These are phyloP conservation scores for Lasioglossum calceatum DNA, from an alignment of 2,888 invertebrate genomes.

Conservation along the genomic window DNA sequence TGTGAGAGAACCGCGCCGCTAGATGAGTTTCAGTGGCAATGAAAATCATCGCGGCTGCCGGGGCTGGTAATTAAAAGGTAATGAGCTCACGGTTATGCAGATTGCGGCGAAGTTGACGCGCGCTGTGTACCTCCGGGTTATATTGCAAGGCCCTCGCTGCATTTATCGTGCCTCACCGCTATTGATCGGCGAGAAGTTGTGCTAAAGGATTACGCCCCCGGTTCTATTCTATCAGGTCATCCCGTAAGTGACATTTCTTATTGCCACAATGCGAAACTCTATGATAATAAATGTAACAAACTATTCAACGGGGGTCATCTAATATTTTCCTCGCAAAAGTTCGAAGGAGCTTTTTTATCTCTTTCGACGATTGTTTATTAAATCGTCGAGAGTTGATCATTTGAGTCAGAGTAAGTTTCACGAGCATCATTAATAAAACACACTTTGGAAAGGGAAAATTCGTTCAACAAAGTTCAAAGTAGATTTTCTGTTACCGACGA, in stretches of 20 bases:
- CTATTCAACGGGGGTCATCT: too few relatives aligned
- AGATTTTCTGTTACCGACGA: neutral
- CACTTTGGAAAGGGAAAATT: neutral
- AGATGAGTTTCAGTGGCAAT: slow-evolving; percentile 70
- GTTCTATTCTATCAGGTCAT: slow-evolving; percentile 22
- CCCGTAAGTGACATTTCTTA: slow-evolving; percentile 11
- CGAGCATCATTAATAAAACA: neutral
- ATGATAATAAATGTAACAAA: neutral
- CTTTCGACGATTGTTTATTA: neutral
- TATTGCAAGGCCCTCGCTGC: slow-evolving; percentile 46
- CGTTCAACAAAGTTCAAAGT: neutral
- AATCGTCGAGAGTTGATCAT: neutral
- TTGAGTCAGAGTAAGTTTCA: neutral
- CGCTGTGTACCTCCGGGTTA: slow-evolving; percentile 43
- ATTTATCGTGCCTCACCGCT: slow-evolving; percentile 51
- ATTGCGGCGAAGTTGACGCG: slow-evolving; percentile 66
- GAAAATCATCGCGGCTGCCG: slow-evolving; percentile 69
- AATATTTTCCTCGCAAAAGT: too few relatives aligned
- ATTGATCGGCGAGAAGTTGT: slow-evolving; percentile 51
- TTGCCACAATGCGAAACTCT: neutral
- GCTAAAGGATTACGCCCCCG: slow-evolving; percentile 34
- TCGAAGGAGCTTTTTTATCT: neutral
- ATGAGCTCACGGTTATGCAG: slow-evolving; percentile 72
- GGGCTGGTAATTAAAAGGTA: slow-evolving; percentile 72
- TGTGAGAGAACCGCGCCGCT: slow-evolving; percentile 53